phyloP scores from a whole-genome alignment of 2,797 vertebrate genomes.

The Protosalanx chinensis region DNA sequence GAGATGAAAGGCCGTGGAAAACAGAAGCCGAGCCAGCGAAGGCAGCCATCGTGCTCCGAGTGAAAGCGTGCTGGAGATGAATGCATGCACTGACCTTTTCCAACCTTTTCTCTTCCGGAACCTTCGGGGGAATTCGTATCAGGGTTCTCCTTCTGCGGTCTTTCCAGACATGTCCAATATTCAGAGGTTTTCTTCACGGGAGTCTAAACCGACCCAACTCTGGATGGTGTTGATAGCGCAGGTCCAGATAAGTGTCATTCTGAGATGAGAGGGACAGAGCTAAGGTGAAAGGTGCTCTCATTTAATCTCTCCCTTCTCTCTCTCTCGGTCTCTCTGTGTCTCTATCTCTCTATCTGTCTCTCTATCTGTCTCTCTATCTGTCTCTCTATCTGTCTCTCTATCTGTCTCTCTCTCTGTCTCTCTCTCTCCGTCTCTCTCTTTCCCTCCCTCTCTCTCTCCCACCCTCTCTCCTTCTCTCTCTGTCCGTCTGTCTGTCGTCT shows the following conservation, averaged over 20 bases:
- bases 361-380: too few species aligned
- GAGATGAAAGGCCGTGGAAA: conserved; percentile 12
- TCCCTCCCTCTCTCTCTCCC: not conserved
- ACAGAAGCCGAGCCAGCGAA: conserved; percentile 36
- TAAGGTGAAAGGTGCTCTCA: too few species aligned
- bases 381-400: too few species aligned
- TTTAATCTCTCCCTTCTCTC: too few species aligned
- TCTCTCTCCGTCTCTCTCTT: too few species aligned
- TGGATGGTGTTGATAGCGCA: not conserved
- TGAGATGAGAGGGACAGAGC: not conserved
- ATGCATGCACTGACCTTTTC: conserved; percentile 58
- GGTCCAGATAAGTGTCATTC: not conserved
- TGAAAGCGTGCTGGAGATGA: conserved; percentile 46
- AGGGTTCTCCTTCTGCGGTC: conserved; percentile 31
- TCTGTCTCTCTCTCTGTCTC: too few species aligned
- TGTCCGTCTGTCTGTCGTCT: conserved; percentile 12
- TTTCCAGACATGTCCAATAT: conserved; percentile 20
- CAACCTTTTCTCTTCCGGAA: conserved; percentile 37
- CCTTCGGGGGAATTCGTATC: conserved; percentile 51
- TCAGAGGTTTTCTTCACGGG: conserved; percentile 25
- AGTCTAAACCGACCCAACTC: conserved; percentile 14
- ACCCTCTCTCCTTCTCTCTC: not conserved
- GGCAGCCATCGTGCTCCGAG: conserved; percentile 53
- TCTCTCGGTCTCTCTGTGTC: too few species aligned
- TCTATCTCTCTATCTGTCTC: not conserved